These are phyloP conservation scores for Ailurus styani DNA, from an alignment of 2,113 vertebrate species.

Conservation along the genomic window DNA sequence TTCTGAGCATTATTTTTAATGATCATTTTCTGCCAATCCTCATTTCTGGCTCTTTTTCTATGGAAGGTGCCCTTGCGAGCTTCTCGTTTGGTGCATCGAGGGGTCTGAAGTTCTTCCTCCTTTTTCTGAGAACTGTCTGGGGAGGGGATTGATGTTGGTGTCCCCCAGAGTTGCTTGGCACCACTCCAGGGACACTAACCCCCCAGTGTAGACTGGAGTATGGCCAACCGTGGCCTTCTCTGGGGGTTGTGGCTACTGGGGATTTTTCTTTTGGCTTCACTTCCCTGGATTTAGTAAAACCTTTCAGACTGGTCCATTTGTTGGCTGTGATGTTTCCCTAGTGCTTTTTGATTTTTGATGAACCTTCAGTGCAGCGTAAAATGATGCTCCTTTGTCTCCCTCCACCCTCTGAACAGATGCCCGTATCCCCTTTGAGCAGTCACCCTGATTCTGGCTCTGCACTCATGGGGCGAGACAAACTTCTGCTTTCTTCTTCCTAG, in stretches of 20 bases:
- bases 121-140: neutral
- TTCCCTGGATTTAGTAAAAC: neutral
- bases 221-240: neutral
- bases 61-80: neutral
- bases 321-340: neutral
- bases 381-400: neutral
- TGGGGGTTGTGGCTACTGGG: neutral
- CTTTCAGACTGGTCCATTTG: neutral
- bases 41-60: neutral
- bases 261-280: neutral
- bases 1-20: neutral
- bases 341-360: too few species aligned
- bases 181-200: neutral
- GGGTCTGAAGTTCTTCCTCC: neutral
- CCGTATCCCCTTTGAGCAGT: rapidly evolving
- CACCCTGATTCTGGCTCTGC: neutral
- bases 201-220: too few species aligned
- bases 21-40: neutral
- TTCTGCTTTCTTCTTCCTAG: neutral
- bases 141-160: neutral
- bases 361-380: rapidly evolving
- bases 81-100: neutral
- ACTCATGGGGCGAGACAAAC: neutral
- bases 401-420: neutral
- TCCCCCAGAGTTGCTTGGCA: too few species aligned